Base-by-base conservation (phyloP, 2,113 vertebrate species). In the Sebastes fasciatus region DNA sequence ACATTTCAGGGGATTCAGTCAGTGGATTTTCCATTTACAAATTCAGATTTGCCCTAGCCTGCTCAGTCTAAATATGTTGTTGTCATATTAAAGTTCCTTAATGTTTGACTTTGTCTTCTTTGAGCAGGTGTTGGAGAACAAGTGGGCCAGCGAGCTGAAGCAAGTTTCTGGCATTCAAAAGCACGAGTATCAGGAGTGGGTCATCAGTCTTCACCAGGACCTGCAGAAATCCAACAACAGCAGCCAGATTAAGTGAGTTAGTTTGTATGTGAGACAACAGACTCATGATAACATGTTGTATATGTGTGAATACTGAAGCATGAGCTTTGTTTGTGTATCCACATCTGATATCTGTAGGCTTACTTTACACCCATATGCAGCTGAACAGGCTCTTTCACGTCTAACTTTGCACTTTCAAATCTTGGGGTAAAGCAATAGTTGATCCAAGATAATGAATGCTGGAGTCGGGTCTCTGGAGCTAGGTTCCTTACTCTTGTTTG, bases 111-210 rank as follows among this genome's bases (percentile, higher is more conserved):
- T 46, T 77, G 0, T 1, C 80, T 19, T 55, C 17, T 13, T 23
- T 86, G 10, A 64, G 66, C 92, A 99, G 98, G 97, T 96, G 58
- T 89, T 99, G 90, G 98, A 99, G 90, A 99, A 97, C 92, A 99
- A 98, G 79, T 99, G 98, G 98, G 95, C 95, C 70, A 98, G 93
- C 92, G 98, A 99, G 92, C 90, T 99, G 74, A 98, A 98, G 86
- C 98, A 99, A 11, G 96, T 98, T 8, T 97, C 97, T 1, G 93
- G 94, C 48, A 99, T 99, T 86, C 98, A 99, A 84, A 99, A 99
- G 83, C 98, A 99, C 48, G 98, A 99, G 67, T 99, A 99, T 91
- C 98, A 99, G 87, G 97, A 98, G 61, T 99, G 98, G 98, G 98
- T 99, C 76, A 96, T 99, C 88, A 99, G 98, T 87, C 95, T 99